Evolutionary conservation across 30 jellyfish, hydroid and myxozoan species (phyloP).

Genomic region (Turritopsis rubra): DNA sequence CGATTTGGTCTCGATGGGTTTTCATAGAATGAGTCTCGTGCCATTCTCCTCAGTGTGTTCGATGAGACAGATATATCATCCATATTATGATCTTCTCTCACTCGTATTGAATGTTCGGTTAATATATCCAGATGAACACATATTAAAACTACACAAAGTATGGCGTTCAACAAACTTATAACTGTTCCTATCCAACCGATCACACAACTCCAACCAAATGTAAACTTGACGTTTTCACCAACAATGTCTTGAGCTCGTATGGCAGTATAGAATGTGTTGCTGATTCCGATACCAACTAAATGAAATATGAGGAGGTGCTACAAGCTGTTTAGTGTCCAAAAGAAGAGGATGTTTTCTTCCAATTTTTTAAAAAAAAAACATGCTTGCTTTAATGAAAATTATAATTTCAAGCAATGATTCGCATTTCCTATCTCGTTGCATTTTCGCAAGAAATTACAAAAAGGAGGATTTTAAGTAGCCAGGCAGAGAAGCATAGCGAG

Average conservation of each 20-base stretch:
- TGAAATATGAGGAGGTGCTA: background rate
- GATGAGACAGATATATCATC: slow-evolving; percentile 6
- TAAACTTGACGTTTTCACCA: slow-evolving; percentile 1
- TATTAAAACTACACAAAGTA: background rate
- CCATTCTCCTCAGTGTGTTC: background rate
- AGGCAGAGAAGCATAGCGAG: too few relatives aligned
- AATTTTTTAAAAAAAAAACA: background rate
- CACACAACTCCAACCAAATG: slow-evolving; percentile 26
- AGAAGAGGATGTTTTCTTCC: background rate
- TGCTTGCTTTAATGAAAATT: background rate
- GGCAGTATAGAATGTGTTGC: slow-evolving; percentile 1
- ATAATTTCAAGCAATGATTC: background rate
- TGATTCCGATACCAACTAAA: slow-evolving; percentile 17
- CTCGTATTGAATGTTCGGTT: slow-evolving; percentile 7
- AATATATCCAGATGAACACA: background rate
- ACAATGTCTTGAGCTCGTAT: slow-evolving; percentile 18
- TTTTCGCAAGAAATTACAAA: too few relatives aligned
- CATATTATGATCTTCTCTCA: background rate
- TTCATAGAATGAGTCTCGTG: background rate
- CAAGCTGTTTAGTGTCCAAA: background rate
- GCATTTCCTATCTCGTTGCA: background rate
- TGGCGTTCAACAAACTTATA: background rate
- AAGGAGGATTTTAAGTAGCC: too few relatives aligned
- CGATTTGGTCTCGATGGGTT: background rate
- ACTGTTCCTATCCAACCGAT: slow-evolving; percentile 17